Evolutionary conservation across 1,140 invertebrate genomes (phyloP), one percentile per base, ranked within the genome.

Genomic region (Drosophila lacteicornis): DNA sequence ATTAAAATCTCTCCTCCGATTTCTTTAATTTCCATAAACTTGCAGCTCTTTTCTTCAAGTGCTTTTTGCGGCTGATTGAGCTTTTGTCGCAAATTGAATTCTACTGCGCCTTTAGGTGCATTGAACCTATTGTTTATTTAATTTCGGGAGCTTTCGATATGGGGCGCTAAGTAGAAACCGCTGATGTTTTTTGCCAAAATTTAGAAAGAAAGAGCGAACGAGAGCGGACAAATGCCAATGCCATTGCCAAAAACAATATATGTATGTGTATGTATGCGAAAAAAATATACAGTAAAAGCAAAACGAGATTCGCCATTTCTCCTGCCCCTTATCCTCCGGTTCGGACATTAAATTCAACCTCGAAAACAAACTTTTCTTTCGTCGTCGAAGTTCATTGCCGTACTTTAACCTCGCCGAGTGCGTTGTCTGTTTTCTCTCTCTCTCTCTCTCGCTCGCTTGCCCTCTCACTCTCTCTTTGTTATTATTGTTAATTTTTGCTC

Each of bases 111-210:
- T 69, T 68, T 75, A 73, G 80, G 84, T 88, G 84, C 85, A 88
- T 88, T 88, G 84, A 88, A 90, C 84, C 80, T 84, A 80, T 83
- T 80, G 83, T 87, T 88, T 87, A 84, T 88, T 88, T 67, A 67
- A 87, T 75, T 83, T 75, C 17, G 45, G 49, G 45, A 56, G 58
- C 60, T 75, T 86, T 83, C 75, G 76, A 82, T 86, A 78, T 58
- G 49, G 53, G 73, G 62, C 55, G 74, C 74, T 77, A 77, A 77
- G 74, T 67, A 59, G 49, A 86, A 86, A 79, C 79, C 71, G 79
- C 82, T 86, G 83, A 87, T 87, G 77, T 80, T 75, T 66, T 66
- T 81, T 79, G 33, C 25, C 63, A 56, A 47, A 53, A 45, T 47
- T 51, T 27, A 69, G 51, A 51, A 11, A 42, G 49, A 63, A 17